Evolutionary conservation across 2,113 vertebrate species (phyloP), one percentile per base, ranked within the genome.

Genomic region (Corynorhinus townsendii): DNA sequence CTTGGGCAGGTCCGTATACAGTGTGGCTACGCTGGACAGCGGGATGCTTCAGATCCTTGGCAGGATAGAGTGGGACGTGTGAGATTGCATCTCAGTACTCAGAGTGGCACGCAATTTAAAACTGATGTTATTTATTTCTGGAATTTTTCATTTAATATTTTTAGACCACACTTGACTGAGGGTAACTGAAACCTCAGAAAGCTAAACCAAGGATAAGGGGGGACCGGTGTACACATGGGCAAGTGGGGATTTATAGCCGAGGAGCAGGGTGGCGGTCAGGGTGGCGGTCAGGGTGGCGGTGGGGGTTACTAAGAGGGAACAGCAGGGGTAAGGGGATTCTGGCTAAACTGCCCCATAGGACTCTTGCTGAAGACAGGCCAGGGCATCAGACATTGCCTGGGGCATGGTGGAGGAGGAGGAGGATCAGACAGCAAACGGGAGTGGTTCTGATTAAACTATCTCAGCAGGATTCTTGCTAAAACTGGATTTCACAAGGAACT

Each of bases 41-140:
- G 12, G n/a, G 19, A 15, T 4, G n/a, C 4, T 24, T n/a, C n/a
- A 15, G 7, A 1, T 9, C 33, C 77, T 35, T 0, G 49, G n/a
- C 52, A 56, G 49, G 52, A 26, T 4, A 7, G 73, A 19, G 17
- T 3, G 30, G 17, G 4, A 12, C 10, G 75, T 80, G 77, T 19
- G 52, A 26, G 49, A 24, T 26, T 26, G 14, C 49, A 24, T 24
- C n/a, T 26, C 20, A 22, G 11, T 56, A 3, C 77, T 80, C 77
- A 56, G 16, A n/a, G 4, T 11, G 22, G 49, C 77, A 38, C 20
- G 4, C 12, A 38, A 4, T 26, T 26, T 38, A 16, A 38, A 38
- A 56, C 77, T 73, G 7, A 9, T 14, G n/a, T 80, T 54, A 26
- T 38, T 56, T 56, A 80, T 47, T 56, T 79, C 49, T 54, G 47